These are phyloP conservation scores for Cloeon dipterum DNA, from an alignment of 2,888 invertebrate genomes.

Conservation along the genomic window DNA sequence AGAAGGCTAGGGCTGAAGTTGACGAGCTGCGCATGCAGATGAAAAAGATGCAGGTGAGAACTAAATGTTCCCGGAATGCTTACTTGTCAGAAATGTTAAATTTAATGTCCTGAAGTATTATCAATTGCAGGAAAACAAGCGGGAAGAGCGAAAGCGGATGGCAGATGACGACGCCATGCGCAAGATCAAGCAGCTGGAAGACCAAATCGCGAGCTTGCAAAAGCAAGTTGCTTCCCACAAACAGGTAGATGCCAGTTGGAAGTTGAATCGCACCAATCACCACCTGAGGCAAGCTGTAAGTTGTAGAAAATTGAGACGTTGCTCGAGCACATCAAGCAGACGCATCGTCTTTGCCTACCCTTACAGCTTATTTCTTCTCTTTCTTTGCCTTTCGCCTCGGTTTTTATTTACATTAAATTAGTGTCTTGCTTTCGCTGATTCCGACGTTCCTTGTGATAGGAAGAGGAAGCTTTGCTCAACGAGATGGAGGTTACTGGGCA, in stretches of 20 bases:
- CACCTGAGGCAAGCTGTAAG: conserved; percentile 10
- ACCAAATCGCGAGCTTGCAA: conserved; percentile 76
- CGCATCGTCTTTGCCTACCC: not conserved
- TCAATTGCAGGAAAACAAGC: conserved; percentile 51
- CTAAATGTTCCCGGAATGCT: not conserved
- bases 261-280: conserved; percentile 9
- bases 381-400: not conserved
- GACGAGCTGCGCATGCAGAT: conserved; percentile 71
- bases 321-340: not conserved
- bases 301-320: conserved; percentile 7
- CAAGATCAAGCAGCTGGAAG: conserved; percentile 85
- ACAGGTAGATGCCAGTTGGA: conserved; percentile 25
- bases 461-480: conserved; percentile 87
- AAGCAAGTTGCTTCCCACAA: conserved; percentile 75
- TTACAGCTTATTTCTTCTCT: not conserved
- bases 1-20: conserved; percentile 70
- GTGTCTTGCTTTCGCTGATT: not conserved
- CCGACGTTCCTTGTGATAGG: conserved; percentile 22
- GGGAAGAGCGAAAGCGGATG: conserved; percentile 70
- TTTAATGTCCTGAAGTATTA: not conserved
- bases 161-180: conserved; percentile 87
- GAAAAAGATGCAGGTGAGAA: conserved; percentile 52
- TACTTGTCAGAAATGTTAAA: not conserved
- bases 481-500: conserved; percentile 99
- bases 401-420: no score